Evolutionary conservation across 2,113 vertebrate species (phyloP).

Genomic region (Mirza zaza): DNA sequence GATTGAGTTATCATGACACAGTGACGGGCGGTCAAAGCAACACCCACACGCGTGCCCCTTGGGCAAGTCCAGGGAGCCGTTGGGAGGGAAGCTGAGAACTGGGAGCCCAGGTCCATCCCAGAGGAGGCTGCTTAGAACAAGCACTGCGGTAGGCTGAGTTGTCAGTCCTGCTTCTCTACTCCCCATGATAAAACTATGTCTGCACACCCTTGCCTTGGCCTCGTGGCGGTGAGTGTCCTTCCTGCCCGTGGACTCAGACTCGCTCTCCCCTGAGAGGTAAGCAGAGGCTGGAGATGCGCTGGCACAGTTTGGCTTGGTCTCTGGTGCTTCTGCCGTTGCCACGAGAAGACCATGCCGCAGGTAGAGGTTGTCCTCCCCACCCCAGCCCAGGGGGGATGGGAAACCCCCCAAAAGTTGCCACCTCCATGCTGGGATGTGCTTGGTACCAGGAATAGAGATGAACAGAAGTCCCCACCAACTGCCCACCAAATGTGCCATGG

Average conservation of each 20-base stretch:
- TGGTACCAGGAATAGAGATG: too few relatives aligned
- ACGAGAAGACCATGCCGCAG: not conserved
- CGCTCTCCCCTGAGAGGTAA: not conserved
- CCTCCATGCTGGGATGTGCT: not conserved
- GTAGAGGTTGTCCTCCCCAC: not conserved
- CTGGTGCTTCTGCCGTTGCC: not conserved
- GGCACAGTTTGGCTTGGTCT: not conserved
- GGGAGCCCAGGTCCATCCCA: not conserved
- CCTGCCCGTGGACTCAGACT: not conserved
- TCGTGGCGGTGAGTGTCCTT: not conserved
- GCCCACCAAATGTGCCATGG: not conserved
- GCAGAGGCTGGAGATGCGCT: not conserved
- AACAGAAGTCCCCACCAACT: not conserved
- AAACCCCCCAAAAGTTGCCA: not conserved
- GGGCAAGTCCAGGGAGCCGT: too few relatives aligned
- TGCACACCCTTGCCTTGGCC: not conserved
- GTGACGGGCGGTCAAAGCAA: not conserved
- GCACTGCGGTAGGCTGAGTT: not conserved
- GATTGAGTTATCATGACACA: not conserved
- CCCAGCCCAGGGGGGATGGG: not conserved
- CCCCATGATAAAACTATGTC: too few relatives aligned
- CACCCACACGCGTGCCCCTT: accelerated
- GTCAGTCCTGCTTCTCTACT: not conserved
- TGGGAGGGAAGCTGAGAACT: not conserved
- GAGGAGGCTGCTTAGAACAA: not conserved